Evolutionary conservation across 2,888 invertebrate species (phyloP), one percentile per base, ranked within the genome.

Genomic region (Cantharis rustica): DNA sequence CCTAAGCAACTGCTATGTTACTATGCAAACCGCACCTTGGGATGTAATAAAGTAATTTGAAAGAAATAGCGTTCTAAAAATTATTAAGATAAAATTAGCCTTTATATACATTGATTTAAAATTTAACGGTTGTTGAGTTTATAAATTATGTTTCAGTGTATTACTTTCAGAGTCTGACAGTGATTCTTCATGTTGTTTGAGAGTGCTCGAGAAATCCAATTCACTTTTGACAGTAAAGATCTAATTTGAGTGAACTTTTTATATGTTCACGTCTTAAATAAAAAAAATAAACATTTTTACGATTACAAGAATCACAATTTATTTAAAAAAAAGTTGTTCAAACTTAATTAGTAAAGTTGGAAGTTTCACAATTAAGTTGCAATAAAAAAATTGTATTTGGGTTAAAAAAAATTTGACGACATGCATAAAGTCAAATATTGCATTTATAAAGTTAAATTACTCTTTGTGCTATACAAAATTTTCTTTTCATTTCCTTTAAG

Each of bases 401-500:
- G 47, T 47, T 47, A 47, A 47, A 47, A 31, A 47, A 47, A 47
- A 47, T 47, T 47, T 47, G 47, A 47, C 47, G 64, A 66, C 64
- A 23, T 66, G 64, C 64, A 66, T 66, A 66, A 66, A 17, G 23
- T 66, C 64, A 66, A 66, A 66, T 20, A 66, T 66, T 66, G 64
- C 64, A 66, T 66, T 66, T 66, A 66, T 66, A 66, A 66, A 66
- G 69, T 75, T 66, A 75, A 71, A 75, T 68, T 75, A 68, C 71
- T 73, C 70, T 27, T 73, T 26, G 31, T 27, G 68, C 69, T 69
- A 74, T 69, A 63, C 74, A 71, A 74, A 77, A 77, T 77, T 71
- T 77, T 74, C 74, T 73, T 77, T 77, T 74, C 71, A 74, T 77
- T 74, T 77, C 74, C 77, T 77, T 69, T 72, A 61, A 62, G 20